phyloP scores from a whole-genome alignment of 2,888 invertebrate genomes.

The Tetrapedia diversipes region DNA sequence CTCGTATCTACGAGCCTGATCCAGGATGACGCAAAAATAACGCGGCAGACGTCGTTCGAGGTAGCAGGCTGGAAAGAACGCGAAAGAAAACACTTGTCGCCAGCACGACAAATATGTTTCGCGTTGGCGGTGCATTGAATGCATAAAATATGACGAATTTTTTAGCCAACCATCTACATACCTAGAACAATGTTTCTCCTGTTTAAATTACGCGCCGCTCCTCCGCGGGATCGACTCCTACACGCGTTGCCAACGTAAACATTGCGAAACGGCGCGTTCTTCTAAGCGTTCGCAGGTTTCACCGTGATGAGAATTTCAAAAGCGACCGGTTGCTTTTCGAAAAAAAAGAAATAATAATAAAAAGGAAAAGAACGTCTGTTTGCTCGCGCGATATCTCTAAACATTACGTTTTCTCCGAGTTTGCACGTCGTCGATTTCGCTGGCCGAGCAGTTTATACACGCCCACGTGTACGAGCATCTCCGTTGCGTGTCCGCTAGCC shows the following conservation, averaged over 20 bases:
- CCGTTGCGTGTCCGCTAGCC: conserved; percentile 45
- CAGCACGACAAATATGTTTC: conserved; percentile 34
- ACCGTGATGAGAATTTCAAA: conserved; percentile 33
- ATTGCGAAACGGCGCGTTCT: conserved; percentile 31
- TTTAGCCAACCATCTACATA: conserved; percentile 7
- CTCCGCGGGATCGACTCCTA: conserved; percentile 13
- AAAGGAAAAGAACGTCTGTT: no score
- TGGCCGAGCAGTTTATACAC: conserved; percentile 33
- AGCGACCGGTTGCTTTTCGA: conserved; percentile 25
- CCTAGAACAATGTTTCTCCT: conserved; percentile 33
- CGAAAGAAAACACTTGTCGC: conserved; percentile 44
- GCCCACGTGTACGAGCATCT: conserved; percentile 48
- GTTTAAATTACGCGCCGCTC: conserved; percentile 35
- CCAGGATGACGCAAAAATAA: conserved; percentile 23
- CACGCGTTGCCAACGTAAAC: conserved; percentile 27
- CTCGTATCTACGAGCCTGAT: neutral
- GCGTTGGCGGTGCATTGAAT: conserved; percentile 35
- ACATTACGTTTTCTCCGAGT: conserved; percentile 23
- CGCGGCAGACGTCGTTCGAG: neutral
- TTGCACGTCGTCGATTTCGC: conserved; percentile 37
- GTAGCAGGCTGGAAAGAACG: conserved; percentile 1
- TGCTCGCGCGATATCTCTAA: conserved; percentile 31
- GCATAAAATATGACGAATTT: conserved; percentile 31
- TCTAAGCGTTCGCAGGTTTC: conserved; percentile 32
- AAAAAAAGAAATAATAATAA: no score